Evolutionary conservation across 2,113 vertebrate species (phyloP), one percentile per base, ranked within the genome.

Genomic region (Myiagra hebetior): DNA sequence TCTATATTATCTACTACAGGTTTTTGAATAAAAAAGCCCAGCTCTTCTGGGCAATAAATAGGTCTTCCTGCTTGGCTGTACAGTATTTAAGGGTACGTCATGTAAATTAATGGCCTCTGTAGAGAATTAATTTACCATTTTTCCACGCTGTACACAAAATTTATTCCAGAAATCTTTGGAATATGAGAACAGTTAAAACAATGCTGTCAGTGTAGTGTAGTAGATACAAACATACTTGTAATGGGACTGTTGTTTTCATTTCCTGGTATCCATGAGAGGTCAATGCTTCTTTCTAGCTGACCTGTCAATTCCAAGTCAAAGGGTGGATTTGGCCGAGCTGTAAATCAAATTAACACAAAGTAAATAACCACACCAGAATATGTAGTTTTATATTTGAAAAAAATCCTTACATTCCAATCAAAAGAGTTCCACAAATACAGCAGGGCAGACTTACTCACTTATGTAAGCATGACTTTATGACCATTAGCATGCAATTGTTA

Each of bases 261-360:
- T 85, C 99, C 99, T 42, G 99, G 99, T 57, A 97, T 98, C 99
- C 99, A 99, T 3, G 99, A 99, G 68, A 99, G 98, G 72, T 98
- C 98, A 85, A 99, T 89, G 21, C 98, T 99, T 97, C 98, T 98
- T 95, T 98, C 98, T 31, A 98, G 98, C 60, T 97, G 98, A 97
- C 98, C 98, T 13, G 99, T 99, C 95, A 99, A 85, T 97, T 99
- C 99, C 85, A 99, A 98, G 97, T 99, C 99, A 90, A 98, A 99
- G 3, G 99, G 99, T 77, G 99, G 98, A 93, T 99, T 98, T 18
- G 99, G 99, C 75, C 96, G 97, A 97, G 99, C 99, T 99, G 98
- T 47, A 92, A 97, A 92, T 87, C 87, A 97, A 98, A 95, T n/a
- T 56, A 82, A 97, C 13, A 93, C 24, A 65, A 69, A 76, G 52